Conservation (phyloP, 2,113 vertebrate species). For the Tiliqua scincoides region DNA sequence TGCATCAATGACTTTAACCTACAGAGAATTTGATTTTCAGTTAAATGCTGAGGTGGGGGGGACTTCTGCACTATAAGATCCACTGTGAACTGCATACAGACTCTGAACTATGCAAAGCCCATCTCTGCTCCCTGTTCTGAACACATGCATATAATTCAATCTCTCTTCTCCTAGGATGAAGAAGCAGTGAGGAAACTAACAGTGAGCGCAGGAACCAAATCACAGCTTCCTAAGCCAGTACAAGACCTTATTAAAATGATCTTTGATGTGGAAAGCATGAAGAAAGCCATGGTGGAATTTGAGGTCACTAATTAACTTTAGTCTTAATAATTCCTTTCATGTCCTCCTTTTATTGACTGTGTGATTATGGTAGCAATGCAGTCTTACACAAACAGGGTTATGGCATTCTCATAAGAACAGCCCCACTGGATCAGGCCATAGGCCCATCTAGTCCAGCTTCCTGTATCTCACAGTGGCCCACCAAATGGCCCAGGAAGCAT, state of each 20-base stretch:
- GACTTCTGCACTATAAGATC: background rate
- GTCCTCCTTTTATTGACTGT: background rate
- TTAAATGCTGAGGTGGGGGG: background rate
- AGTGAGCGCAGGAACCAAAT: conserved; percentile 87
- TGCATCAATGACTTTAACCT: background rate
- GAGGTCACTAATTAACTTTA: conserved; percentile 78
- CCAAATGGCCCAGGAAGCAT: too few relatives aligned
- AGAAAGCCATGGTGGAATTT: conserved; percentile 99
- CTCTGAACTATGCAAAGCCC: conserved; percentile 1
- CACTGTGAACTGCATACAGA: background rate
- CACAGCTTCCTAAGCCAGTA: conserved; percentile 87
- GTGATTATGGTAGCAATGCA: background rate
- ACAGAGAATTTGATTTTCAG: background rate
- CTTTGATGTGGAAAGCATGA: conserved; percentile 99
- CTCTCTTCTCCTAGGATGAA: conserved; percentile 84
- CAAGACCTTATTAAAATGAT: conserved; percentile 96
- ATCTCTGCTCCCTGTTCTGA: background rate
- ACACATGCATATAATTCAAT: background rate
- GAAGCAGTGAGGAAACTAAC: conserved; percentile 94
- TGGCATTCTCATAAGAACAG: too few relatives aligned
- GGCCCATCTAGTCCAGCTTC: too few relatives aligned
- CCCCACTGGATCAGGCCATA: too few relatives aligned
- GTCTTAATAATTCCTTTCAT: conserved; percentile 11
- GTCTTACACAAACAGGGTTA: background rate
- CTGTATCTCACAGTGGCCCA: too few relatives aligned